Evolutionary conservation across 2,113 vertebrate genomes (phyloP).

Genomic region (Haliaeetus leucogaster): DNA sequence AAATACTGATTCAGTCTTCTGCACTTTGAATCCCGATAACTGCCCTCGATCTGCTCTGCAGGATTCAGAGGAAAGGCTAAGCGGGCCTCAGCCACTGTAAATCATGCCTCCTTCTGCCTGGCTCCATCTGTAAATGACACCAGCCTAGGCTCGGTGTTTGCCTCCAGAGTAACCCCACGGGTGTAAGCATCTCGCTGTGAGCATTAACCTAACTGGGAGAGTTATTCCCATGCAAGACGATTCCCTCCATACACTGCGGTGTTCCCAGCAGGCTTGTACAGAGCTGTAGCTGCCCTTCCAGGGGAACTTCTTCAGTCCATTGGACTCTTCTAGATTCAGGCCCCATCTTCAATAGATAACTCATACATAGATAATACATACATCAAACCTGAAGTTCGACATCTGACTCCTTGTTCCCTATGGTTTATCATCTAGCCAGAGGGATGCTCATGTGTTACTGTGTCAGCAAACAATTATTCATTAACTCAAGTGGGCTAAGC

Average conservation of each 20-base stretch:
- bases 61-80: background rate
- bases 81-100: fast-evolving
- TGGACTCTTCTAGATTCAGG: background rate
- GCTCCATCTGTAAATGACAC: background rate
- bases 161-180: background rate
- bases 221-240: background rate
- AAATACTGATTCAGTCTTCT: background rate
- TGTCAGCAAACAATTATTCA: background rate
- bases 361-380: background rate
- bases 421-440: background rate
- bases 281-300: background rate
- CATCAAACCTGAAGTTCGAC: background rate
- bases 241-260: background rate
- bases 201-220: background rate
- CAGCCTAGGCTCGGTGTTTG: background rate
- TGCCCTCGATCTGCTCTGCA: background rate
- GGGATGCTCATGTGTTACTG: background rate
- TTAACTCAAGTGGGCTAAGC: background rate
- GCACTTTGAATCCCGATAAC: background rate
- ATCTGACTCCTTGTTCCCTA: background rate
- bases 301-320: background rate
- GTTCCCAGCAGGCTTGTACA: background rate
- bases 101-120: background rate
- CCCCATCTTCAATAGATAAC: background rate
- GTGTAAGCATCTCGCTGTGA: background rate